These are phyloP conservation scores for Rhegmatorhina hoffmannsi DNA, from an alignment of 2,113 vertebrate species.

Conservation along the genomic window DNA sequence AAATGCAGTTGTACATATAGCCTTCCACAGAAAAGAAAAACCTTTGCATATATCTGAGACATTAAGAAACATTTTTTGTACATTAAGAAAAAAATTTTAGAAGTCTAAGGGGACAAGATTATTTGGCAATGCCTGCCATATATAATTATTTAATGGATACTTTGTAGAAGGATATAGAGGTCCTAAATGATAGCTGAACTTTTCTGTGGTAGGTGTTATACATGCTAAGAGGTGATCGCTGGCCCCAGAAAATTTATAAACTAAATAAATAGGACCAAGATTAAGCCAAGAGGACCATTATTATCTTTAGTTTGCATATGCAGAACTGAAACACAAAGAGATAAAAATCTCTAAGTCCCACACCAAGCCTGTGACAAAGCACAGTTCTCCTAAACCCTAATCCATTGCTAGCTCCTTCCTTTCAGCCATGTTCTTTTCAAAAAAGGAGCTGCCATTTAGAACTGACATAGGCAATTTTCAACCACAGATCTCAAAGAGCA, in stretches of 20 bases:
- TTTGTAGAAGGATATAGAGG: neutral
- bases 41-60: neutral
- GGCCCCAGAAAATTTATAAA: slow-evolving; percentile 18
- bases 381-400: neutral
- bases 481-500: neutral
- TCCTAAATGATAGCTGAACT: slow-evolving; percentile 1
- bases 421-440: neutral
- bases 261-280: slow-evolving; percentile 32
- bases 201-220: slow-evolving; percentile 11
- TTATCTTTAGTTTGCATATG: slow-evolving; percentile 34
- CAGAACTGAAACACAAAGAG: neutral
- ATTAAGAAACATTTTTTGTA: neutral
- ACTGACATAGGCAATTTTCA: neutral
- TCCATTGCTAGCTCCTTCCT: neutral
- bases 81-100: neutral
- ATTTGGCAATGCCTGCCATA: neutral
- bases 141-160: slow-evolving; percentile 10
- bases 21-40: neutral
- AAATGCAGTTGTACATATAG: neutral
- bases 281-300: slow-evolving; percentile 23
- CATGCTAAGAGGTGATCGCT: neutral
- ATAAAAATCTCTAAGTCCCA: neutral
- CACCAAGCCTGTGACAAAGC: neutral
- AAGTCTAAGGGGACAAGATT: neutral
- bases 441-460: neutral